Percentiles rank a stretch among this genome's conserved stretches.
These are phyloP conservation scores for Triplophysa tibetana DNA, from an alignment of 2,113 vertebrate genomes.

Conservation along the genomic window DNA sequence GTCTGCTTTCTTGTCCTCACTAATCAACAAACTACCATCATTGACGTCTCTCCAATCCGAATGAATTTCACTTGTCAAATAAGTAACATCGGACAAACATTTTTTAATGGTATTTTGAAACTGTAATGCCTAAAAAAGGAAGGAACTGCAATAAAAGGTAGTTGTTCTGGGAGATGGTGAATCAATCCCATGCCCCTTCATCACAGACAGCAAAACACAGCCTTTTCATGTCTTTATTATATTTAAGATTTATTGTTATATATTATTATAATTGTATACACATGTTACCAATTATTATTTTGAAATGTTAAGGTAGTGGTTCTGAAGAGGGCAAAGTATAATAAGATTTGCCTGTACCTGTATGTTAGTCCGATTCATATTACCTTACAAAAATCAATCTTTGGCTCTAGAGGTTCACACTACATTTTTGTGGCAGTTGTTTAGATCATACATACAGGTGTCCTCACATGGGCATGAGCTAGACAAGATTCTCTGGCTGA, in stretches of 20 bases:
- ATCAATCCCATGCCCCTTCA: no score
- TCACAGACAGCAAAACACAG: no score
- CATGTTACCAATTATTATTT: not conserved
- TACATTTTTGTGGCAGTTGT: constrained; percentile 67
- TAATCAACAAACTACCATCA: no score
- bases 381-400: not conserved
- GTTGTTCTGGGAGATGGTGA: no score
- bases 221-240: not conserved
- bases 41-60: no score
- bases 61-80: no score
- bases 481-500: constrained; percentile 66
- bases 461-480: constrained; percentile 46
- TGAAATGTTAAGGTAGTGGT: not conserved
- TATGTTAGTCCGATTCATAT: not conserved
- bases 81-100: no score
- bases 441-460: constrained; percentile 66
- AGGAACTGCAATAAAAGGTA: no score
- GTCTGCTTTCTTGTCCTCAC: no score
- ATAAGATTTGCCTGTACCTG: not conserved
- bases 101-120: no score
- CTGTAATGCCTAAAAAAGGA: no score
- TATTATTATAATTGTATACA: no score
- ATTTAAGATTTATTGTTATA: not conserved
- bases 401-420: constrained; percentile 23
- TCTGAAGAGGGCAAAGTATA: not conserved